phyloP scores from a whole-genome alignment of 2,888 invertebrate genomes.

The Microctonus hyperodae region DNA sequence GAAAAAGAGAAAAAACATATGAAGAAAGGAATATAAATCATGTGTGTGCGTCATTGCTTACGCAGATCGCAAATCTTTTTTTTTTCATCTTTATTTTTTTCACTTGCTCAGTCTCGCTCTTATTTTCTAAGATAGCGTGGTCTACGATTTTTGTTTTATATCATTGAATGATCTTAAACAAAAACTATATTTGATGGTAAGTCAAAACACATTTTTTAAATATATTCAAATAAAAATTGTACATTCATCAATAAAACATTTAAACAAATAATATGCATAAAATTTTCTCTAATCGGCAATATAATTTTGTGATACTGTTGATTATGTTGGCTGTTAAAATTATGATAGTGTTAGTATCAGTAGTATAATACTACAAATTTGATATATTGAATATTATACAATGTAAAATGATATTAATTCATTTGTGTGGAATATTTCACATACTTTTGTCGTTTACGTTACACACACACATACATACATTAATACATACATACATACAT shows the following conservation, averaged over 20 bases:
- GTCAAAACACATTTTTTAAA: neutral
- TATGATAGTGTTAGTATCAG: too few relatives aligned
- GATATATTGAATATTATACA: neutral
- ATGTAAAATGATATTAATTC: slow-evolving; percentile 13
- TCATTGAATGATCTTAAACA: neutral
- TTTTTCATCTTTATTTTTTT: too few relatives aligned
- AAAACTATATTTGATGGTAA: slow-evolving; percentile 11
- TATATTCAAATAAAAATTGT: neutral
- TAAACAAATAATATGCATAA: too few relatives aligned
- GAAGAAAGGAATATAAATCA: slow-evolving; percentile 29
- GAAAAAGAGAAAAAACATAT: slow-evolving; percentile 24
- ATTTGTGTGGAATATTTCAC: slow-evolving; percentile 18
- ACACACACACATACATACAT: too few relatives aligned
- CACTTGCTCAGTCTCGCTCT: slow-evolving; percentile 12
- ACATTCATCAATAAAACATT: neutral
- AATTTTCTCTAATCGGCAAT: too few relatives aligned
- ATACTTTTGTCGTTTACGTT: slow-evolving; percentile 9
- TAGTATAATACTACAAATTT: neutral
- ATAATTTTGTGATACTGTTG: neutral
- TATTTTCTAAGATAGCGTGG: neutral
- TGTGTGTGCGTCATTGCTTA: slow-evolving; percentile 44
- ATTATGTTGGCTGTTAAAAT: neutral
- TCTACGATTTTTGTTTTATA: neutral
- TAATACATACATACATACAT: too few relatives aligned
- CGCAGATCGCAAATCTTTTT: slow-evolving; percentile 39